Base-by-base conservation (phyloP, 1,140 invertebrate species). In the Vanessa atalanta region DNA sequence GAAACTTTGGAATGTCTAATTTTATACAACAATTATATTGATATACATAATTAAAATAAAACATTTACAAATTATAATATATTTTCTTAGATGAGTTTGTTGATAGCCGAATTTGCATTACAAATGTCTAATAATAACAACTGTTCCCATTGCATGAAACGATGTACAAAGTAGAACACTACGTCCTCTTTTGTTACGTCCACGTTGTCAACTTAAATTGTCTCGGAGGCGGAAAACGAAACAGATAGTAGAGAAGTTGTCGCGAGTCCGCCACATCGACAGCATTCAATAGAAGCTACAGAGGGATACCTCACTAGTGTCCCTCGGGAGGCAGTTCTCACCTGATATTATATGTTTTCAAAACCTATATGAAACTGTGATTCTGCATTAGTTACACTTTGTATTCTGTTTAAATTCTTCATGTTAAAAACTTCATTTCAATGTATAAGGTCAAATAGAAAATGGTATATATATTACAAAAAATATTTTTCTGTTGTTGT, bases 181-280 rank as follows among this genome's bases (percentile, higher is more conserved):
- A 55, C 83, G 80, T 81, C 67, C 83, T 55, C 81, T 81, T 87
- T 90, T 91, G 88, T 91, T 87, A 77, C 74, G 63, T 83, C 79
- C 79, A 84, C 81, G 85, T 91, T 90, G 89, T 88, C 85, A 89
- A 91, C 89, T 89, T 91, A 89, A 90, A 91, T 91, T 90, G 87
- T 92, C 87, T 92, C 85, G 75, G 76, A 77, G 83, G 84, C 85
- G 88, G 90, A 84, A 90, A 91, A 86, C 89, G 83, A 86, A 89
- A 88, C 86, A 86, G 89, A 92, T 92, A 92, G 87, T 84, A 81
- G 83, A 78, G 83, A 92, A 92, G 86, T 92, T 90, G 85, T 85
- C 75, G 83, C 70, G 82, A 80, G 82, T 80, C 80, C 77, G 76
- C 79, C 72, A 80, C 84, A 87, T 88, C 83, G 85, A 85, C 86